A percentile compares a stretch with the other conserved stretches of the same genome.
These are phyloP conservation scores for Morinoia aosen DNA, from an alignment of 2,888 invertebrate species.

Conservation along the genomic window DNA sequence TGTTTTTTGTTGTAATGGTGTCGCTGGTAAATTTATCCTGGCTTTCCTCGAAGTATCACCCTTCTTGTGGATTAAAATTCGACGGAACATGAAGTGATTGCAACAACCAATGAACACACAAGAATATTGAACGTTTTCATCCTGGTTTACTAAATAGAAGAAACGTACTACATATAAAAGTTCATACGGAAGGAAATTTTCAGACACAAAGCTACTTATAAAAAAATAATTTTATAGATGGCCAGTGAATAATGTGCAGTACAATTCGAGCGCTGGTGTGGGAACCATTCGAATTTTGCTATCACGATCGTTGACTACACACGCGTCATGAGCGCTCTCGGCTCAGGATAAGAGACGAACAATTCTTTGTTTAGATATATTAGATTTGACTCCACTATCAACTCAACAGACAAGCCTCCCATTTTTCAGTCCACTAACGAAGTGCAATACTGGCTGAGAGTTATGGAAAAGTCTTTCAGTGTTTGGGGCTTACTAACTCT, in stretches of 20 bases:
- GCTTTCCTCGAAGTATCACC: too few species aligned
- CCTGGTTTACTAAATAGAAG: too few species aligned
- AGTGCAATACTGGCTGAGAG: constrained; percentile 34
- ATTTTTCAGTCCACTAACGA: neutral
- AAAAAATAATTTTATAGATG: neutral
- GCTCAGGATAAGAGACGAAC: neutral
- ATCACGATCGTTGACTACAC: neutral
- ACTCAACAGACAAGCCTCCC: neutral
- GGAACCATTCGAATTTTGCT: neutral
- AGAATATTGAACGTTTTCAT: too few species aligned
- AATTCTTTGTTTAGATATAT: constrained; percentile 17
- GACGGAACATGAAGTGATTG: too few species aligned
- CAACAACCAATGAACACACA: too few species aligned
- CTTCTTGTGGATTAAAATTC: too few species aligned
- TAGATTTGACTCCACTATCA: constrained; percentile 6
- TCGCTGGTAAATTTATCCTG: too few species aligned
- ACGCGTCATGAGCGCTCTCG: neutral
- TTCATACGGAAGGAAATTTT: neutral
- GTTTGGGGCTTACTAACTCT: neutral
- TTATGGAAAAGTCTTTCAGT: constrained; percentile 30
- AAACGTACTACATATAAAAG: neutral
- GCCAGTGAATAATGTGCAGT: neutral
- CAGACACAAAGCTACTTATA: neutral
- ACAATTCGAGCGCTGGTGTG: neutral
- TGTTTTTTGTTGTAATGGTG: too few species aligned